Conservation (phyloP, 2,888 invertebrate species). For the Rutpela maculata region DNA sequence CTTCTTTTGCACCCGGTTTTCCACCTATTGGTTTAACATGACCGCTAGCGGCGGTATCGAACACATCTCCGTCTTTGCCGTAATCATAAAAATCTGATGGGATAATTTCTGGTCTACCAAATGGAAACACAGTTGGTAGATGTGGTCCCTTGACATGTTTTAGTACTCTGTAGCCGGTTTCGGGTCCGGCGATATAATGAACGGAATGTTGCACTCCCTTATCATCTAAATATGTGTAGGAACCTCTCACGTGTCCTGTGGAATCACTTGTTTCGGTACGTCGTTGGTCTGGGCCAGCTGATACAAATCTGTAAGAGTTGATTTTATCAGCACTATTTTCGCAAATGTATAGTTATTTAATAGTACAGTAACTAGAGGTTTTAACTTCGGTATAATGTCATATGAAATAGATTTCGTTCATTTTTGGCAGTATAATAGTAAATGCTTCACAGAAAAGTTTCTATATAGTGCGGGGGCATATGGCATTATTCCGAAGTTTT, state of each 20-base stretch:
- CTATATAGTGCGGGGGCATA: no score
- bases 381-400: no score
- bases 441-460: no score
- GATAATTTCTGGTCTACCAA: conserved; percentile 75
- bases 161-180: conserved; percentile 85
- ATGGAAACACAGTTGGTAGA: conserved; percentile 78
- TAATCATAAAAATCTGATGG: conserved; percentile 69
- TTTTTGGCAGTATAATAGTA: no score
- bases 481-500: no score
- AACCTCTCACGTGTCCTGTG: conserved; percentile 83
- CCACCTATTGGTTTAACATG: conserved; percentile 74
- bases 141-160: conserved; percentile 83
- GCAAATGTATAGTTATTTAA: no score
- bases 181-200: conserved; percentile 87
- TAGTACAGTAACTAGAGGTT: no score
- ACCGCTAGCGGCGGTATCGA: conserved; percentile 77
- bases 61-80: conserved; percentile 63
- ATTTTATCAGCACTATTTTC: no score
- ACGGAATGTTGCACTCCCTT: conserved; percentile 86
- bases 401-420: no score
- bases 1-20: conserved; percentile 33
- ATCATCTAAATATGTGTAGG: conserved; percentile 86
- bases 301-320: conserved; percentile 77
- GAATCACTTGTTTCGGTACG: conserved; percentile 85
- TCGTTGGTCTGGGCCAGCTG: conserved; percentile 86